These are phyloP conservation scores for Diacarnus erythraeanus DNA, from an alignment of 37 sponge, comb jelly and placozoan genomes.

Conservation along the genomic window DNA sequence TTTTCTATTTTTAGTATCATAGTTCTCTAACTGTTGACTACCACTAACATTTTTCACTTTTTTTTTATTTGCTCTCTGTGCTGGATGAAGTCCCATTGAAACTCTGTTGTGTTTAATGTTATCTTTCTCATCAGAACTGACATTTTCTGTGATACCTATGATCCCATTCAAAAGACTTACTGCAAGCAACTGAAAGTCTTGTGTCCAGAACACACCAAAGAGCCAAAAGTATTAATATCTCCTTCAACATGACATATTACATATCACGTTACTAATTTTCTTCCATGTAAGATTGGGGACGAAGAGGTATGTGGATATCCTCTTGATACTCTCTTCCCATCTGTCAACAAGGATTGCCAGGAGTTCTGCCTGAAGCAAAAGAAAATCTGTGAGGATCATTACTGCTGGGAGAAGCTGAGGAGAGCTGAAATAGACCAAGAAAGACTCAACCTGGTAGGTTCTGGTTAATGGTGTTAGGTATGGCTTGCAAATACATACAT, in stretches of 20 bases:
- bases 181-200: constrained; percentile 89
- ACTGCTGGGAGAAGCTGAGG: constrained; percentile 90
- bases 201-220: constrained; percentile 98
- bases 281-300: constrained; percentile 59
- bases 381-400: constrained; percentile 77
- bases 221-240: constrained; percentile 90
- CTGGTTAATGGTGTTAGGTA: no score
- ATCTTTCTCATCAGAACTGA: constrained; percentile 53
- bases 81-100: no score
- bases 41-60: no score
- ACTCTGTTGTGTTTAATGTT: no score
- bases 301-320: constrained; percentile 97
- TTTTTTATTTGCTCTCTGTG: no score
- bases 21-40: no score
- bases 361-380: constrained; percentile 72
- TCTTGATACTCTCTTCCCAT: constrained; percentile 54
- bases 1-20: no score
- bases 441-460: constrained; percentile 78
- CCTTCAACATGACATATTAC: no score
- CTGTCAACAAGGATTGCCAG: not conserved
- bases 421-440: constrained; percentile 93
- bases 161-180: constrained; percentile 82
- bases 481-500: no score
- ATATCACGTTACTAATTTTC: not conserved
- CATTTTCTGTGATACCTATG: constrained; percentile 94